Conservation (phyloP, 2,113 vertebrate species). For the Vanacampus margaritifer region DNA sequence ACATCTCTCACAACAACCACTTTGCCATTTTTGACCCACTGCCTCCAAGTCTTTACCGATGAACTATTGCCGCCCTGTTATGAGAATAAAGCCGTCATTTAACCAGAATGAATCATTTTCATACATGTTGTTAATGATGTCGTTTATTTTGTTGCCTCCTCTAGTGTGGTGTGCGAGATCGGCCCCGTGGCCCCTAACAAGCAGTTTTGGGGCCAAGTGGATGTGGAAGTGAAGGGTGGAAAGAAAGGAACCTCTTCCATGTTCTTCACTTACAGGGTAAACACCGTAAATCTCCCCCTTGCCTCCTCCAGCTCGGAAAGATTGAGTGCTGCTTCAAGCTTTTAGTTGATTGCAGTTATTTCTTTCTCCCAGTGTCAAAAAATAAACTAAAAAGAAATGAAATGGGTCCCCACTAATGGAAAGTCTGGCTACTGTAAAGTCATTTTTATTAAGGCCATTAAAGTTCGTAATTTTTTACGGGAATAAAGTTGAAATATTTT, state of each 20-base stretch:
- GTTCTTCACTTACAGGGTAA: constrained; percentile 72
- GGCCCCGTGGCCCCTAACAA: not conserved
- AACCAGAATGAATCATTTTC: no score
- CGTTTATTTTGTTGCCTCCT: not conserved
- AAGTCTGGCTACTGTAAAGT: not conserved
- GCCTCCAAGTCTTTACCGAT: no score
- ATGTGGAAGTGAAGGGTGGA: constrained; percentile 60
- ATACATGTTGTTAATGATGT: no score
- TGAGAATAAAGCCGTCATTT: no score
- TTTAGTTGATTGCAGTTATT: not conserved
- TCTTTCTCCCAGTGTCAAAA: not conserved
- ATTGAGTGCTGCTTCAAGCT: not conserved
- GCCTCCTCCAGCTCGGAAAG: not conserved
- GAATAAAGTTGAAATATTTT: not conserved
- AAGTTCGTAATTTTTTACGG: not conserved
- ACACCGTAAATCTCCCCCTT: not conserved
- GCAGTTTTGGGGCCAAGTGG: constrained; percentile 44
- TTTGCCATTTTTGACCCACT: no score
- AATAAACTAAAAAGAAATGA: no score
- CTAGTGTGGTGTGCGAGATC: constrained; percentile 73
- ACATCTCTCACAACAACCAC: no score
- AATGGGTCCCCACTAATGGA: not conserved
- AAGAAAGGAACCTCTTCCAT: constrained; percentile 64
- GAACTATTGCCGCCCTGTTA: no score
- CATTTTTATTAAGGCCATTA: not conserved